Evolutionary conservation across 2,113 vertebrate genomes (phyloP).

Genomic region (Aplodontia rufa): DNA sequence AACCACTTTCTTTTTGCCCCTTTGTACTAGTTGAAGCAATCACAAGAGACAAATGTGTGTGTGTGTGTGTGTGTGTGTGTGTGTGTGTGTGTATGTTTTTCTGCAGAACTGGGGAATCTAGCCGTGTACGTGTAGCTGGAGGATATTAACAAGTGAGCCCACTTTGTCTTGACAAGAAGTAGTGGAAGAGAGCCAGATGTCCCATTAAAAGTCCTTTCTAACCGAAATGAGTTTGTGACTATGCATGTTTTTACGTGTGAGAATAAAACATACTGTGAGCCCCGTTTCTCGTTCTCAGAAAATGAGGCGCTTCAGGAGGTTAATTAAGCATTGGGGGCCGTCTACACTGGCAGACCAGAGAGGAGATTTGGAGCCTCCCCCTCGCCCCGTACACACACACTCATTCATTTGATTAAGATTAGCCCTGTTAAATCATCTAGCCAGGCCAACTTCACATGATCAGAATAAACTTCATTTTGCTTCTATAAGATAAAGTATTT

Average conservation of each 20-base stretch:
- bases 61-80: no score
- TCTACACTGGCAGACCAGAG: neutral
- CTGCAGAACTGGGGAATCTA: neutral
- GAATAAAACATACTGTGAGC: conserved; percentile 30
- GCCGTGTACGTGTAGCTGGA: neutral
- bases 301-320: conserved; percentile 37
- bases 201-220: neutral
- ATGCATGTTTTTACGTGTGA: neutral
- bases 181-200: conserved; percentile 24
- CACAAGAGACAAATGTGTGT: neutral
- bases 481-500: neutral
- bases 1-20: neutral
- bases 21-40: accelerated
- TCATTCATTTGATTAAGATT: neutral
- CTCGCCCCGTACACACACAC: neutral
- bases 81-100: no score
- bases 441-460: neutral
- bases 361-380: neutral
- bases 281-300: neutral
- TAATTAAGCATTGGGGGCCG: conserved; percentile 32
- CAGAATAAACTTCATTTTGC: neutral
- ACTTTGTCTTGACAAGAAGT: neutral
- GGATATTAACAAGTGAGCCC: neutral
- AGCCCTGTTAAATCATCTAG: neutral
- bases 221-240: neutral